phyloP scores from a whole-genome alignment of 2,113 vertebrate species.

The Clarias macrocephalus region DNA sequence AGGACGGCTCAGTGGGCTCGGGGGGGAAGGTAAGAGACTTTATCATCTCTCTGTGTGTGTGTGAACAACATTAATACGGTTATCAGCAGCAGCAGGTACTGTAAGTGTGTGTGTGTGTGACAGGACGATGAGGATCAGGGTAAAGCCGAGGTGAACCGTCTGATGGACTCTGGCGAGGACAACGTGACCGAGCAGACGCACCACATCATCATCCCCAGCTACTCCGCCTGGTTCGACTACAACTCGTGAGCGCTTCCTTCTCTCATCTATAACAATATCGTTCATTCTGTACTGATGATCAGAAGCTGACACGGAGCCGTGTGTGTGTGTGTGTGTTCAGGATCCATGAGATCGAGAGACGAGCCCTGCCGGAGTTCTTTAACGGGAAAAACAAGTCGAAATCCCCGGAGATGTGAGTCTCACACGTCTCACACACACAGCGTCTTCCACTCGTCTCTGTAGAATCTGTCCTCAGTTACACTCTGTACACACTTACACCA shows the following conservation, averaged over 20 bases:
- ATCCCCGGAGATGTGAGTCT: slow-evolving; percentile 41
- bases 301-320: too few species aligned
- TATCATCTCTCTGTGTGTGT: not conserved
- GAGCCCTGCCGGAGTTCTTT: slow-evolving; percentile 41
- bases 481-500: not conserved
- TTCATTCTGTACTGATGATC: too few species aligned
- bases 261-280: too few species aligned
- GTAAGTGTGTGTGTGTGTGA: not conserved
- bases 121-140: slow-evolving; percentile 40
- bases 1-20: slow-evolving; percentile 86
- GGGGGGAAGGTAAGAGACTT: slow-evolving; percentile 84
- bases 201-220: slow-evolving; percentile 45
- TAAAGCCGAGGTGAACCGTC: slow-evolving; percentile 29
- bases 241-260: slow-evolving; percentile 35
- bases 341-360: slow-evolving; percentile 42
- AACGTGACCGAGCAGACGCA: slow-evolving; percentile 42
- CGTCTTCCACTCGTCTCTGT: not conserved
- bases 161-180: slow-evolving; percentile 39
- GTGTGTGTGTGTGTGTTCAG: slow-evolving; percentile 3
- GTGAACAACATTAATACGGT: not conserved
- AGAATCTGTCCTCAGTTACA: not conserved
- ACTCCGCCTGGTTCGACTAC: slow-evolving; percentile 48
- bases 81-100: not conserved
- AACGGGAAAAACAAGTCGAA: slow-evolving; percentile 44
- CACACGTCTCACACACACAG: not conserved